Conservation (phyloP, 2,888 invertebrate genomes). For the Scelioninae gen. 2 region DNA sequence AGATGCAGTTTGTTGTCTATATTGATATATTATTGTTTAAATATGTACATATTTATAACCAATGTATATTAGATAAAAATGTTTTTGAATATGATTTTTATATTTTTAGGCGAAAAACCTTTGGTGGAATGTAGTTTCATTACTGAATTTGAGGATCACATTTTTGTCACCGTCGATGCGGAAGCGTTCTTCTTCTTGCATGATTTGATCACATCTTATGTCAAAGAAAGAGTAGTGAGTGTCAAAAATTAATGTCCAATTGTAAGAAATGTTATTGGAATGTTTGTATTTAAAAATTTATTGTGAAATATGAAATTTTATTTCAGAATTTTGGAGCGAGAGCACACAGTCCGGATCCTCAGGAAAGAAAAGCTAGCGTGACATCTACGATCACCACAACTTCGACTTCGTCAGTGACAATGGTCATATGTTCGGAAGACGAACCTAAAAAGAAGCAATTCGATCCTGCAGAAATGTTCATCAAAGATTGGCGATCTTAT, state of each 20-base stretch:
- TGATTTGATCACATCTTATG: slow-evolving; percentile 96
- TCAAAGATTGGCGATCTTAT: slow-evolving; percentile 93
- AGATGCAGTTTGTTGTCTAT: no score
- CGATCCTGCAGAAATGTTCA: slow-evolving; percentile 80
- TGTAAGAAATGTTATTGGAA: no score
- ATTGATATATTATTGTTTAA: no score
- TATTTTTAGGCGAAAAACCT: slow-evolving; percentile 83
- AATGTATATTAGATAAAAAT: no score
- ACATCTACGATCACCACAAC: slow-evolving; percentile 62
- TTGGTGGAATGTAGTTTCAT: slow-evolving; percentile 97
- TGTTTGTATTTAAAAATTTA: no score
- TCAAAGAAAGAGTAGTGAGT: slow-evolving; percentile 89
- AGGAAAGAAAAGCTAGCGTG: slow-evolving; percentile 65
- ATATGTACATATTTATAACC: no score
- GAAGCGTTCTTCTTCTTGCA: slow-evolving; percentile 99
- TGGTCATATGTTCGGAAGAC: slow-evolving; percentile 69
- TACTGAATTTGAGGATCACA: slow-evolving; percentile 98
- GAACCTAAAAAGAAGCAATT: slow-evolving; percentile 74
- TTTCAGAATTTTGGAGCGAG: slow-evolving; percentile 64
- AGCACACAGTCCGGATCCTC: slow-evolving; percentile 75
- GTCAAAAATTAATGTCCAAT: background rate
- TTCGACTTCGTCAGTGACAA: slow-evolving; percentile 61
- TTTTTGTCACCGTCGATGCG: slow-evolving; percentile 98
- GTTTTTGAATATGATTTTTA: no score
- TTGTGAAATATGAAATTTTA: no score